Evolutionary conservation across 2,797 vertebrate species (phyloP).

Genomic region (Pseudochromis fuscus): DNA sequence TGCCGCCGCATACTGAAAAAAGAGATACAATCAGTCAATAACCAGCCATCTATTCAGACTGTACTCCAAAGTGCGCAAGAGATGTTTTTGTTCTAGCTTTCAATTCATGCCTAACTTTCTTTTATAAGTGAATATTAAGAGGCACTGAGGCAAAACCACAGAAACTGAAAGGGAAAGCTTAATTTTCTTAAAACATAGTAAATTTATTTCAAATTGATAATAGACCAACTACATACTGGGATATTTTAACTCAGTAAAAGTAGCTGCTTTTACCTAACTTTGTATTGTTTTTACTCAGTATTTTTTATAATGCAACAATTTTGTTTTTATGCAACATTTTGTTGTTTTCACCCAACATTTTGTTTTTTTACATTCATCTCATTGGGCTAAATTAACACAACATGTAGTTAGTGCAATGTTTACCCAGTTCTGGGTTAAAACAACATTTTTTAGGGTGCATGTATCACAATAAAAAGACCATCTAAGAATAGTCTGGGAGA

Average conservation of each 20-base stretch:
- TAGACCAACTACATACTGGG: no score
- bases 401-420: no score
- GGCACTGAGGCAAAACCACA: constrained; percentile 24
- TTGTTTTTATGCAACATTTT: no score
- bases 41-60: constrained; percentile 35
- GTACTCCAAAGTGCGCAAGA: constrained; percentile 17
- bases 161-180: constrained; percentile 17
- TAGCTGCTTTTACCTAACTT: no score
- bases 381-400: no score
- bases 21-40: constrained; percentile 39
- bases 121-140: constrained; percentile 34
- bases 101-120: constrained; percentile 32
- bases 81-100: constrained; percentile 38
- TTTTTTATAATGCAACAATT: no score
- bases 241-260: no score
- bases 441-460: no score
- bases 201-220: constrained; percentile 30
- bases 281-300: no score
- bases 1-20: constrained; percentile 92
- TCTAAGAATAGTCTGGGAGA: constrained; percentile 80
- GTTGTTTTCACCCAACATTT: no score
- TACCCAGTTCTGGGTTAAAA: no score
- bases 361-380: no score
- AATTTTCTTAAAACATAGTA: background rate
- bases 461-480: constrained; percentile 71